Evolutionary conservation across 2,888 invertebrate genomes (phyloP).

Genomic region (Encarsia formosa): DNA sequence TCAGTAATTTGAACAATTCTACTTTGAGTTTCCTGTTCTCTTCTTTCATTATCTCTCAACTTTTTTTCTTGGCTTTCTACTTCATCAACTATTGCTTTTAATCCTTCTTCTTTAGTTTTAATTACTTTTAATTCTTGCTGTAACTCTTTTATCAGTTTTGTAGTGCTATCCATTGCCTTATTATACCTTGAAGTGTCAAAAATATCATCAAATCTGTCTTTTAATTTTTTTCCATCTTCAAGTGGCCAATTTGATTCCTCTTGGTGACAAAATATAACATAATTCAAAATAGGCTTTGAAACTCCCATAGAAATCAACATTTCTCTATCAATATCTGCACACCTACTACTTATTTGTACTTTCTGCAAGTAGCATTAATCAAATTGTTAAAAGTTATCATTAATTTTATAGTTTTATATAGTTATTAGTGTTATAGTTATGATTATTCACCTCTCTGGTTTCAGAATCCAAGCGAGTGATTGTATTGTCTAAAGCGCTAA

Average conservation of each 20-base stretch:
- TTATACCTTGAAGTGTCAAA: slow-evolving; percentile 93
- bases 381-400: not conserved
- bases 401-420: not conserved
- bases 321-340: slow-evolving; percentile 69
- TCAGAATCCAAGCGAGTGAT: slow-evolving; percentile 49
- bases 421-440: not conserved
- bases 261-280: slow-evolving; percentile 98
- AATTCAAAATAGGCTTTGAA: slow-evolving; percentile 88
- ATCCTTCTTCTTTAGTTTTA: slow-evolving; percentile 49
- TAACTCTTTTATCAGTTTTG: slow-evolving; percentile 60
- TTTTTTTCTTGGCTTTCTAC: slow-evolving; percentile 61
- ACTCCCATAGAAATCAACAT: slow-evolving; percentile 75
- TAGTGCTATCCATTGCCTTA: slow-evolving; percentile 76
- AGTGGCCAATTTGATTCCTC: slow-evolving; percentile 97
- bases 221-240: slow-evolving; percentile 88
- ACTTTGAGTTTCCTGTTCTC: slow-evolving; percentile 57
- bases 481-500: slow-evolving; percentile 66
- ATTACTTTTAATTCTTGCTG: slow-evolving; percentile 31
- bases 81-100: slow-evolving; percentile 59
- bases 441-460: slow-evolving; percentile 30
- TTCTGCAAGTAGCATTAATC: slow-evolving; percentile 9
- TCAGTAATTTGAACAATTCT: slow-evolving; percentile 50
- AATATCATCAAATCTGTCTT: slow-evolving; percentile 95
- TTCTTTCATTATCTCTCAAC: slow-evolving; percentile 61
- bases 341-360: slow-evolving; percentile 49